Percentiles rank a stretch among this genome's conserved stretches.
Conservation (phyloP, 2,797 vertebrate genomes). For the Taenioides sp. region DNA sequence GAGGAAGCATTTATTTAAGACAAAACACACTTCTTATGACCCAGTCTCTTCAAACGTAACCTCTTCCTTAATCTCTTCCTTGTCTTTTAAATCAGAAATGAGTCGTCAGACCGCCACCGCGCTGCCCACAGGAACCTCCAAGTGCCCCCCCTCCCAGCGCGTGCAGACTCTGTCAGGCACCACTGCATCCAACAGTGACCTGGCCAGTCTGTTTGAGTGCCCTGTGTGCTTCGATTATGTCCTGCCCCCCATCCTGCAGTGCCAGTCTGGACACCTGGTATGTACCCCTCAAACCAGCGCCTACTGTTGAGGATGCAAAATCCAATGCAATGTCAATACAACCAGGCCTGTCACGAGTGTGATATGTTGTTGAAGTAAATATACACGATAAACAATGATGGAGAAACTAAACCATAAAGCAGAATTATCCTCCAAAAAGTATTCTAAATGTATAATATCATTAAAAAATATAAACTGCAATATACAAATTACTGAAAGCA, state of each 20-base stretch:
- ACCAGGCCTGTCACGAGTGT: too few species aligned
- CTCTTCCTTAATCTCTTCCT: not conserved
- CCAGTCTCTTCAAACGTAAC: not conserved
- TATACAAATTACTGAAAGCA: too few species aligned
- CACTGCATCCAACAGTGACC: conserved; percentile 98
- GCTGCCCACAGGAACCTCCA: conserved; percentile 97
- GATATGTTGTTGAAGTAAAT: too few species aligned
- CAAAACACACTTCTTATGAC: not conserved
- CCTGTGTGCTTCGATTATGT: conserved; percentile 99
- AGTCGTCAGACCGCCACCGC: conserved; percentile 99
- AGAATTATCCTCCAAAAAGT: too few species aligned
- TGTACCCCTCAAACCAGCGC: conserved; percentile 11
- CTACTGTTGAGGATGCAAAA: not conserved
- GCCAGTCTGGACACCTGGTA: conserved; percentile 97
- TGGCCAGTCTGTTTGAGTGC: conserved; percentile 98
- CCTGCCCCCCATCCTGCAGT: conserved; percentile 96
- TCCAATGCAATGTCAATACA: too few species aligned
- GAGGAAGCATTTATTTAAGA: not conserved
- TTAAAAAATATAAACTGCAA: too few species aligned
- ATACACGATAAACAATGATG: too few species aligned
- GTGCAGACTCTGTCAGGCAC: conserved; percentile 96
- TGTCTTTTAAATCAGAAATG: conserved; percentile 84
- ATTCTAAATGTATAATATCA: too few species aligned
- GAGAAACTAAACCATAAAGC: too few species aligned
- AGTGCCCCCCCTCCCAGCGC: conserved; percentile 96